Evolutionary conservation across 2,888 invertebrate species (phyloP).

Genomic region (Lissocephala sabroskyi): DNA sequence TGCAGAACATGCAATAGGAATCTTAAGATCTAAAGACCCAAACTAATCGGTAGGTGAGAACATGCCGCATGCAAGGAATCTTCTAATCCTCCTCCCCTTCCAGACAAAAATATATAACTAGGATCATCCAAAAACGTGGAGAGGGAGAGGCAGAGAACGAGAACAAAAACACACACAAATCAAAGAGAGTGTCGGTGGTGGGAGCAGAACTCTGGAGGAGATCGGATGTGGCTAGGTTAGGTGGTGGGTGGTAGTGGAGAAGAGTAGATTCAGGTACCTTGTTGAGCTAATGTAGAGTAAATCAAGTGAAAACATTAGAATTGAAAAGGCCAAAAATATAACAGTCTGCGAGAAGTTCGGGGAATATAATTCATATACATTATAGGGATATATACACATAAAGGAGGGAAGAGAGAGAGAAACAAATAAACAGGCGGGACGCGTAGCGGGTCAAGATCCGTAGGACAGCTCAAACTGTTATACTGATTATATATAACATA

Average conservation of each 20-base stretch:
- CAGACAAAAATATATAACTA: too few species aligned
- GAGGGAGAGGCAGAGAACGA: background rate
- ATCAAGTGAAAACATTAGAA: slow-evolving; percentile 74
- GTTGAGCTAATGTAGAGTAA: slow-evolving; percentile 74
- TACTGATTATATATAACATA: slow-evolving; percentile 7
- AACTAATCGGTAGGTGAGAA: too few species aligned
- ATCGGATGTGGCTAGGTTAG: too few species aligned
- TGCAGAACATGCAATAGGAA: too few species aligned
- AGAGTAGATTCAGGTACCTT: slow-evolving; percentile 68
- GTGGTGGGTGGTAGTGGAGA: too few species aligned
- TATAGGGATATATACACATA: background rate
- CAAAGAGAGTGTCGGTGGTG: slow-evolving; percentile 21
- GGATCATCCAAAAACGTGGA: background rate
- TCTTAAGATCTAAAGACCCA: too few species aligned
- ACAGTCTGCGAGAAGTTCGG: slow-evolving; percentile 70
- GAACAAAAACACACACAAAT: slow-evolving; percentile 26
- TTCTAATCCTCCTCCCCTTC: too few species aligned
- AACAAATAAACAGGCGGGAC: too few species aligned
- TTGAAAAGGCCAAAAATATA: slow-evolving; percentile 74
- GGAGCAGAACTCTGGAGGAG: slow-evolving; percentile 16
- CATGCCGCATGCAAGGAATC: too few species aligned
- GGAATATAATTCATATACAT: slow-evolving; percentile 2
- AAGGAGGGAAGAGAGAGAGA: too few species aligned
- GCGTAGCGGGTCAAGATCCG: too few species aligned
- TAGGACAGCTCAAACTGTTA: too few species aligned